These are phyloP conservation scores for Asteroscopus sphinx DNA, from an alignment of 2,888 invertebrate species.

Conservation along the genomic window DNA sequence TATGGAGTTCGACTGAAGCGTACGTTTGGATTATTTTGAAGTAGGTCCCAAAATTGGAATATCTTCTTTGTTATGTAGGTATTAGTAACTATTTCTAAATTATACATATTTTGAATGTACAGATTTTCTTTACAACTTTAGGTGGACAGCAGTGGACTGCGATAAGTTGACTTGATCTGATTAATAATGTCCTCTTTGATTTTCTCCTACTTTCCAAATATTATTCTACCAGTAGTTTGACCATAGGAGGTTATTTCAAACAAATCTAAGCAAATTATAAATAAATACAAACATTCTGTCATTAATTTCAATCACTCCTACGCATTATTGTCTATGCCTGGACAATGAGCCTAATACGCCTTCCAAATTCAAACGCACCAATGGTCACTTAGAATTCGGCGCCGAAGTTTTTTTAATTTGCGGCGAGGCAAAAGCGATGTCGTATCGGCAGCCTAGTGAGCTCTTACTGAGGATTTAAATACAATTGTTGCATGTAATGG, in stretches of 20 bases:
- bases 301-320: conserved; percentile 44
- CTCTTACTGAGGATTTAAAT: conserved; percentile 75
- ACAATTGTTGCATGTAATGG: conserved; percentile 82
- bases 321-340: conserved; percentile 28
- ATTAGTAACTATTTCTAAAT: too few relatives aligned
- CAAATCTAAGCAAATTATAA: conserved; percentile 2
- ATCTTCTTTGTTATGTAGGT: too few relatives aligned
- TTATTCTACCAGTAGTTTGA: too few relatives aligned
- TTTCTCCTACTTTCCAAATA: too few relatives aligned
- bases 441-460: conserved; percentile 69
- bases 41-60: neutral
- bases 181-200: too few relatives aligned
- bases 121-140: too few relatives aligned
- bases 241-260: too few relatives aligned
- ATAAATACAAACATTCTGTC: conserved; percentile 11
- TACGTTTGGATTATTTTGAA: neutral
- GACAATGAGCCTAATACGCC: conserved; percentile 48
- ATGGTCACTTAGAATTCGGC: conserved; percentile 73
- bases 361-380: conserved; percentile 72
- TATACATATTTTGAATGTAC: too few relatives aligned
- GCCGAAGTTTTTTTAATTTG: conserved; percentile 65
- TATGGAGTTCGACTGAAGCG: conserved; percentile 26
- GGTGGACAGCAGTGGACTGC: too few relatives aligned
- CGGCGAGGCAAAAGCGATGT: conserved; percentile 57
- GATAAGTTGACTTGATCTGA: too few relatives aligned